Base-by-base conservation (phyloP, 2,797 vertebrate species). In the Orientallactaga sibirica region DNA sequence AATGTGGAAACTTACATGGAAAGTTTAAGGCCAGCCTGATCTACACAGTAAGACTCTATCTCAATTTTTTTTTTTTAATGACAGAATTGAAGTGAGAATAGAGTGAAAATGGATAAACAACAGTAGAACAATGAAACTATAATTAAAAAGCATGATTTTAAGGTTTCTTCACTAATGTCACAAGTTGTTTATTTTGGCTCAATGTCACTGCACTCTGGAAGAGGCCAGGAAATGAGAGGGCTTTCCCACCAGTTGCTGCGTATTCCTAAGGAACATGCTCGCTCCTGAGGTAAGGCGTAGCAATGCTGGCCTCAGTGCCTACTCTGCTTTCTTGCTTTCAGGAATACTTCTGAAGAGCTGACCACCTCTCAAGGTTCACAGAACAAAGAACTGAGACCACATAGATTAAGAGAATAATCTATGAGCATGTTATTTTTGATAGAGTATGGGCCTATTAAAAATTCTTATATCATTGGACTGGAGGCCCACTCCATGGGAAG, bases 91-190 rank as follows among this genome's bases (percentile, higher is more conserved):
- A 85, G 48, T 84, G 81, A 89, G 66, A 89, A 91, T 66, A 48
- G n/a, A 83, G 18, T 27, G 22, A 88, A 93, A 93, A 88, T 41
- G 66, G 78, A 79, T 82, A 94, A 64, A 93, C 81, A 80, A 92
- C 73, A 73, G 90, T 61, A 87, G 61, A 77, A 80, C 77, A 91
- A 94, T 86, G 61, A 94, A 86, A 90, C 0, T 74, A 33, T 61
- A 92, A 93, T 90, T 90, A 93, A 93, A 71, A 96, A 96, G 76
- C 93, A 95, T 75, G 79, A 95, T 94, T 90, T 94, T 87, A 89
- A 95, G 33, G 62, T 88, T 91, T 92, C 78, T 83, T 87, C 55
- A 93, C 80, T 79, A 71, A 94, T 88, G 87, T 55, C 48, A 94
- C 25, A 55, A 90, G 88, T 67, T 43, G 84, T 78, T 3, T 85